A percentile compares a stretch with the other conserved stretches of the same genome.
phyloP scores from a whole-genome alignment of 2,113 vertebrate species.

The Lutjanus erythropterus region DNA sequence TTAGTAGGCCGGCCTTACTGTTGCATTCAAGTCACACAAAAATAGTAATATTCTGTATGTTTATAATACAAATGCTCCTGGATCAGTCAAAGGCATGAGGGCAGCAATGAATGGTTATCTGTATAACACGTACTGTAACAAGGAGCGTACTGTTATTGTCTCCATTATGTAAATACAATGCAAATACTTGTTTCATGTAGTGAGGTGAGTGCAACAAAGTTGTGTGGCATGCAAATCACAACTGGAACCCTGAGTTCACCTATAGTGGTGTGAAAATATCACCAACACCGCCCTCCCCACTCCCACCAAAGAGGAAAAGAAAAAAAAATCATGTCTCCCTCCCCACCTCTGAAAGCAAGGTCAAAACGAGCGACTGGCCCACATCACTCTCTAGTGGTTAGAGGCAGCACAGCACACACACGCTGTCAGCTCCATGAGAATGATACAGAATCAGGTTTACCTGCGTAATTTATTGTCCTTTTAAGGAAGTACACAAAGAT shows the following conservation, averaged over 20 bases:
- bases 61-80: neutral
- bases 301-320: neutral
- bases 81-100: neutral
- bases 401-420: neutral
- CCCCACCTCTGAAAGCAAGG: slow-evolving; percentile 73
- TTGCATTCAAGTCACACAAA: slow-evolving; percentile 5
- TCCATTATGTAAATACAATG: slow-evolving; percentile 64
- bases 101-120: slow-evolving; percentile 15
- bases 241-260: slow-evolving; percentile 29
- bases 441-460: slow-evolving; percentile 33
- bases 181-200: slow-evolving; percentile 57
- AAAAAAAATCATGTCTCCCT: slow-evolving; percentile 38
- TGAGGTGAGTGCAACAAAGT: slow-evolving; percentile 48
- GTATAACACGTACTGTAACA: slow-evolving; percentile 28
- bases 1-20: neutral
- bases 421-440: slow-evolving; percentile 9
- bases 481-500: slow-evolving; percentile 39
- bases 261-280: slow-evolving; percentile 33
- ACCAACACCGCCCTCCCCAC: slow-evolving; percentile 18
- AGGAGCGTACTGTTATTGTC: slow-evolving; percentile 45
- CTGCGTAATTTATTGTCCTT: slow-evolving; percentile 41
- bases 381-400: slow-evolving; percentile 77
- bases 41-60: neutral
- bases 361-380: slow-evolving; percentile 74
- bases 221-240: slow-evolving; percentile 64